phyloP scores from a whole-genome alignment of 2,113 vertebrate genomes.

The Tachysurus vachellii region DNA sequence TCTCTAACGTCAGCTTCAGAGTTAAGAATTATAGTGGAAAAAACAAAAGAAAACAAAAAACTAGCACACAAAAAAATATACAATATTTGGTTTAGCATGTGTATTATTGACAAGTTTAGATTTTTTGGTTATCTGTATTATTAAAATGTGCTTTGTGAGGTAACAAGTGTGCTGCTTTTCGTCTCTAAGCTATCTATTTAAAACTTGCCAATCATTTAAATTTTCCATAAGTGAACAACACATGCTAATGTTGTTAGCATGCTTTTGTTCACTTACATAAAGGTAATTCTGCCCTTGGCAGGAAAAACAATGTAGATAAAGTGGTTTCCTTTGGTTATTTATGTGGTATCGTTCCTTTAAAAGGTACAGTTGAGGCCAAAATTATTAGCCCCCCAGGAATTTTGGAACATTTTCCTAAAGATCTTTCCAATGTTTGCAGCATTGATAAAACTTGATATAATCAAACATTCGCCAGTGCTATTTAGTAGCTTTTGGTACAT shows the following conservation, averaged over 20 bases:
- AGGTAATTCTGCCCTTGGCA: background rate
- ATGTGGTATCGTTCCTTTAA: background rate
- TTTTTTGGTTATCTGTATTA: background rate
- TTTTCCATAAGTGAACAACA: background rate
- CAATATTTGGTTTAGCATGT: background rate
- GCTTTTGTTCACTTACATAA: background rate
- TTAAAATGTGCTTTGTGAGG: background rate
- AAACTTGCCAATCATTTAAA: background rate
- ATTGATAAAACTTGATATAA: too few species aligned
- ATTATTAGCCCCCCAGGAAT: too few species aligned
- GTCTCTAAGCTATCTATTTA: background rate
- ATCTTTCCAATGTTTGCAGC: too few species aligned
- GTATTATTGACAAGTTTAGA: background rate
- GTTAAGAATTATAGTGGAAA: background rate
- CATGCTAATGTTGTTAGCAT: background rate
- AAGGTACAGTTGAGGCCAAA: too few species aligned
- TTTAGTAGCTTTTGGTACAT: too few species aligned
- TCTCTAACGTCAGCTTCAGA: background rate
- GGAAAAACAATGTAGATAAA: background rate
- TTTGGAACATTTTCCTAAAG: too few species aligned
- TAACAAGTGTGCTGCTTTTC: background rate
- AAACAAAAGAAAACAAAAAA: background rate
- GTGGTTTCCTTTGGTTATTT: background rate
- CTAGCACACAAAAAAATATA: background rate
- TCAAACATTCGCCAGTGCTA: too few species aligned